These are phyloP conservation scores for Strigamia maritima DNA, from an alignment of 2,888 invertebrate genomes.

Conservation along the genomic window DNA sequence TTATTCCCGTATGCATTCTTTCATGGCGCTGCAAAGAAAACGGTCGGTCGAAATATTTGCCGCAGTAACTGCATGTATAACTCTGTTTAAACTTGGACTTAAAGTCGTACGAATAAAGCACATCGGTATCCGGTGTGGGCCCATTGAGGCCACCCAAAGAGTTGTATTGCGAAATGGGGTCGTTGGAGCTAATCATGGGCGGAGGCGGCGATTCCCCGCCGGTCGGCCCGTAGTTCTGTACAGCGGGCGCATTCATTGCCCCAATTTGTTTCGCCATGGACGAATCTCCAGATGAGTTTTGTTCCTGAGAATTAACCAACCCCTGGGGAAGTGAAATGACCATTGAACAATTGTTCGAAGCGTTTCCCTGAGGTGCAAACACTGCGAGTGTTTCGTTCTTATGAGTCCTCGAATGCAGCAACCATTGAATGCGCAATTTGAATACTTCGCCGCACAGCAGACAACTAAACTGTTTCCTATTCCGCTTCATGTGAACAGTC, in stretches of 20 bases:
- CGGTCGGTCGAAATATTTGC: constrained; percentile 51
- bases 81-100: constrained; percentile 38
- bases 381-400: constrained; percentile 2
- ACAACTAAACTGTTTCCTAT: constrained; percentile 41
- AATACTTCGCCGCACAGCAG: constrained; percentile 48
- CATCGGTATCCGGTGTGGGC: constrained; percentile 22
- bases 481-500: constrained; percentile 47
- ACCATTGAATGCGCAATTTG: constrained; percentile 48
- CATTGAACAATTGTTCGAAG: constrained; percentile 6
- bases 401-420: constrained; percentile 40
- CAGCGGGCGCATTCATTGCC: neutral
- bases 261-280: neutral
- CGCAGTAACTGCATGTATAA: constrained; percentile 49
- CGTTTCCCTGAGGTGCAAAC: constrained; percentile 28
- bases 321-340: constrained; percentile 15
- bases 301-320: constrained; percentile 24
- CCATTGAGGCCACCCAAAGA: neutral
- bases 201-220: constrained; percentile 16
- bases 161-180: constrained; percentile 33
- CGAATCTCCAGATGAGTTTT: constrained; percentile 32
- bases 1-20: constrained; percentile 52
- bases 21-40: constrained; percentile 52
- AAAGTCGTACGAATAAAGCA: constrained; percentile 35
- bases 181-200: constrained; percentile 34
- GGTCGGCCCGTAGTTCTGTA: neutral